Conservation (phyloP, 2,797 vertebrate species). For the Propithecus deckenii region DNA sequence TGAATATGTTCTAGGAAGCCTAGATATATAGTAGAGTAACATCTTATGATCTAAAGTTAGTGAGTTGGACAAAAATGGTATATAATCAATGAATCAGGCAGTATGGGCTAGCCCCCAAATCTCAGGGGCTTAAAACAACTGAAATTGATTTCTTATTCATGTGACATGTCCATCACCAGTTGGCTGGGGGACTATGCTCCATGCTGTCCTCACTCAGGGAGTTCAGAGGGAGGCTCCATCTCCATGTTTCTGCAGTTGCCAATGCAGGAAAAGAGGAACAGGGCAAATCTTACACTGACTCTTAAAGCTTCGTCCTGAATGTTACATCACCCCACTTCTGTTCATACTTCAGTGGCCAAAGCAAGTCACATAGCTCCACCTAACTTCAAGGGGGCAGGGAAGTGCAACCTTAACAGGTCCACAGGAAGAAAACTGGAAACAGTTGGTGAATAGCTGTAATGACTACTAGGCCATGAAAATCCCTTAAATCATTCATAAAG, state of each 20-base stretch:
- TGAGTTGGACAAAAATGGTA: not conserved
- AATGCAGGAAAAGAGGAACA: not conserved
- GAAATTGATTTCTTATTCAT: not conserved
- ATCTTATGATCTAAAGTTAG: not conserved
- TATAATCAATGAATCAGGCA: not conserved
- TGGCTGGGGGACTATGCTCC: not conserved
- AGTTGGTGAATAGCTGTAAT: not conserved
- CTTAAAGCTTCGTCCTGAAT: not conserved
- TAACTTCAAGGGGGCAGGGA: not conserved
- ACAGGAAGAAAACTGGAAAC: conserved; percentile 1
- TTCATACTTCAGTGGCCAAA: not conserved
- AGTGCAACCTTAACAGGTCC: not conserved
- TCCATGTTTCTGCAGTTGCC: not conserved
- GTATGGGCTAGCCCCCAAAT: not conserved
- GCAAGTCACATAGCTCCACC: not conserved
- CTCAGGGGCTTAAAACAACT: not conserved
- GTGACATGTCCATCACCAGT: not conserved
- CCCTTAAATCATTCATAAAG: not conserved
- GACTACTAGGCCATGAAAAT: not conserved
- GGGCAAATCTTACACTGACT: not conserved
- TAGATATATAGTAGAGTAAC: not conserved
- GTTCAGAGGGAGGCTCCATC: not conserved
- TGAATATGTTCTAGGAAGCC: not conserved
- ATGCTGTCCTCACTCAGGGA: not conserved
- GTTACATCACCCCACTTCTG: not conserved